These are phyloP conservation scores for Xenentodon cancila DNA, from an alignment of 2,797 vertebrate genomes.

Conservation along the genomic window DNA sequence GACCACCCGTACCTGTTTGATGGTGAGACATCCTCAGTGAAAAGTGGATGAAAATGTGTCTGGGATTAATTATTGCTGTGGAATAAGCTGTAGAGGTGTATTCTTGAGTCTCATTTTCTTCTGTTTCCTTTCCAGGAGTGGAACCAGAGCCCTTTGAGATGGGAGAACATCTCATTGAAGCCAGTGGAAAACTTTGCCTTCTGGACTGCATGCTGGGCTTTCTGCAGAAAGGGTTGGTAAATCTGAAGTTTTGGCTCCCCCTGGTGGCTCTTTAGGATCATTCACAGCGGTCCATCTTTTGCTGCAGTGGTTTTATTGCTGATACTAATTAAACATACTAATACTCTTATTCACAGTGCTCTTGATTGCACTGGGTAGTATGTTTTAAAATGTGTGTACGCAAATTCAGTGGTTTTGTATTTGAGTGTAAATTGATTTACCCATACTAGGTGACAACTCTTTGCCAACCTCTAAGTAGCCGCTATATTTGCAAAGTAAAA, in stretches of 20 bases:
- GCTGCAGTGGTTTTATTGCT: no score
- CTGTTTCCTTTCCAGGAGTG: conserved; percentile 79
- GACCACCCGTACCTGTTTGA: conserved; percentile 92
- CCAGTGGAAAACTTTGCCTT: conserved; percentile 91
- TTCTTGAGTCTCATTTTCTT: background rate
- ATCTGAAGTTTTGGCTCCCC: conserved; percentile 18
- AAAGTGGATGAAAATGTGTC: background rate
- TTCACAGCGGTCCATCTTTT: background rate
- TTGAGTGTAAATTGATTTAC: no score
- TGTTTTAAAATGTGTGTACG: no score
- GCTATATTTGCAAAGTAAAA: no score
- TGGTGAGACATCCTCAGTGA: conserved; percentile 80
- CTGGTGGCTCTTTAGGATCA: conserved; percentile 25
- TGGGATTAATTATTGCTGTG: background rate
- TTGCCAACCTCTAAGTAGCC: no score
- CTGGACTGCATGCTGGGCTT: conserved; percentile 87
- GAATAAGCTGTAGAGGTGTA: background rate
- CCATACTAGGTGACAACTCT: no score
- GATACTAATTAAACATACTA: no score
- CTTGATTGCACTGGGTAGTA: no score
- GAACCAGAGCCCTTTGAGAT: conserved; percentile 96
- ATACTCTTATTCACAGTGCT: no score
- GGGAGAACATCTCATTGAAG: conserved; percentile 92
- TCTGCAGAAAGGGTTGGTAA: conserved; percentile 83
- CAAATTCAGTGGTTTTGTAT: no score